Conservation (phyloP, 2,797 vertebrate genomes). For the Sternotherus odoratus region DNA sequence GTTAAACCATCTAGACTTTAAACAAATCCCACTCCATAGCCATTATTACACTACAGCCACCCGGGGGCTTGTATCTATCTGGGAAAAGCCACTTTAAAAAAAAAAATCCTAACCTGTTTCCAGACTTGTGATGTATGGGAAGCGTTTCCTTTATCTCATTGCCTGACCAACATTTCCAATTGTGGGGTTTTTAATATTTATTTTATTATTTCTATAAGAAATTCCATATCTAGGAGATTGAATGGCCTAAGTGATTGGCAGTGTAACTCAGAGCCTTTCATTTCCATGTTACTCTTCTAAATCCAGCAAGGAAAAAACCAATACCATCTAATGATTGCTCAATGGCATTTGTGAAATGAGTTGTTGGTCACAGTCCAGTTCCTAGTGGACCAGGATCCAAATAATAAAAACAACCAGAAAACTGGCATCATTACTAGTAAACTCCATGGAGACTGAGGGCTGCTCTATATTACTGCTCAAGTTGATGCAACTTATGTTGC, state of each 20-base stretch:
- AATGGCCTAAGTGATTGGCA: background rate
- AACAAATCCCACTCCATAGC: background rate
- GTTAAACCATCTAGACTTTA: background rate
- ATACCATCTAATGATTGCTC: background rate
- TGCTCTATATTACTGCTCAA: background rate
- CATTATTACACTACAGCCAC: background rate
- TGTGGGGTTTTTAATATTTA: background rate
- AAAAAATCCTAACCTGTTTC: background rate
- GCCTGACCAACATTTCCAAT: background rate
- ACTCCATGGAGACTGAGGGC: background rate
- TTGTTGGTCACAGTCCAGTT: background rate
- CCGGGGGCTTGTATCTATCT: accelerated
- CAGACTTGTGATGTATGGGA: accelerated
- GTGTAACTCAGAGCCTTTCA: background rate
- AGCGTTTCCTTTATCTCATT: accelerated
- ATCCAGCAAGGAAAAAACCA: background rate
- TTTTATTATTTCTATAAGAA: background rate
- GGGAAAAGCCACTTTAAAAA: background rate
- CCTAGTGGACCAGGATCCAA: background rate
- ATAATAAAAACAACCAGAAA: background rate
- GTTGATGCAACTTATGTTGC: too few species aligned
- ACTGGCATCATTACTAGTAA: background rate
- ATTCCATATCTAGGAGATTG: background rate
- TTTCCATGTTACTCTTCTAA: background rate
- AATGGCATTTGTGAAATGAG: background rate